Conservation (phyloP, 2,797 vertebrate species). For the Scolopax rusticola region DNA sequence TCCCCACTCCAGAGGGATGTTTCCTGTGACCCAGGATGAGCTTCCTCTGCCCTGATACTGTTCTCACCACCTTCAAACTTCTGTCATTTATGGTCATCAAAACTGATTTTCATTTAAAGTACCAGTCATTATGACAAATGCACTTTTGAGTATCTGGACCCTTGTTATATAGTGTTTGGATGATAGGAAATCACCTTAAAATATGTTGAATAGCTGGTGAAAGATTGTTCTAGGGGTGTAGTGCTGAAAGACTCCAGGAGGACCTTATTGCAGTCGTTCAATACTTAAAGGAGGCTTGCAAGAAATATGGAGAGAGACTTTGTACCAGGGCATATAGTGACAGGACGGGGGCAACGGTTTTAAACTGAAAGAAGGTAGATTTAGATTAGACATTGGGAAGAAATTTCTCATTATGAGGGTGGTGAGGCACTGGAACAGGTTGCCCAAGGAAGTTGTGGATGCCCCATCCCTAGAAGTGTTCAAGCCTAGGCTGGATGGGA, state of each 20-base stretch:
- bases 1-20: accelerated
- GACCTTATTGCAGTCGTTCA: background rate
- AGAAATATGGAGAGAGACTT: background rate
- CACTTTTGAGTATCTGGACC: background rate
- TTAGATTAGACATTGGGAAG: background rate
- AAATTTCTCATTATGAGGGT: background rate
- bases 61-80: background rate
- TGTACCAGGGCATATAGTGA: background rate
- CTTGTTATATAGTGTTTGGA: background rate
- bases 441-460: background rate
- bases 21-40: background rate
- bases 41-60: background rate
- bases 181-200: background rate
- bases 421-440: background rate
- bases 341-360: background rate
- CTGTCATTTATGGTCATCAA: background rate
- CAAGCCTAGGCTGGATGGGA: background rate
- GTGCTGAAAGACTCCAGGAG: background rate
- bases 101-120: background rate
- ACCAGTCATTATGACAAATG: background rate
- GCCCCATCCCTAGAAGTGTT: accelerated
- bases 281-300: accelerated
- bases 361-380: background rate
- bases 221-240: background rate
- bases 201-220: background rate